Conservation (phyloP, 2,888 invertebrate genomes). For the Yponomeuta sedellus region DNA sequence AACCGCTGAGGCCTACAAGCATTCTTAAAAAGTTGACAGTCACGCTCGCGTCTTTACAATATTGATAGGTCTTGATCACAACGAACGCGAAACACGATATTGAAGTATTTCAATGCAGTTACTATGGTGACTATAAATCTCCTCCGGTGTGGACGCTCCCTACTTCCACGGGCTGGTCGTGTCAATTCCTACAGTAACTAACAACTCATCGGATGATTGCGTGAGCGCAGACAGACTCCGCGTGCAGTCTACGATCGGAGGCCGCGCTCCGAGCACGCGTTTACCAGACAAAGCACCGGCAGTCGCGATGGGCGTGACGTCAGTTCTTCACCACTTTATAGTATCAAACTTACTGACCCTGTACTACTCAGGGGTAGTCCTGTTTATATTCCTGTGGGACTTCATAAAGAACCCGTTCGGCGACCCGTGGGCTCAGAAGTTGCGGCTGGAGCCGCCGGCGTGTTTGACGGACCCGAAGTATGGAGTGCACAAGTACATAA, state of each 20-base stretch:
- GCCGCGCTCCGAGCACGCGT: not conserved
- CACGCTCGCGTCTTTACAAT: too few species aligned
- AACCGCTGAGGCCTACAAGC: not conserved
- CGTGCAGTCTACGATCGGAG: not conserved
- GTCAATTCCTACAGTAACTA: not conserved
- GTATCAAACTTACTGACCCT: constrained; percentile 40
- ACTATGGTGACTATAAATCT: too few species aligned
- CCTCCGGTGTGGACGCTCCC: too few species aligned
- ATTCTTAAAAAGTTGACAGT: too few species aligned
- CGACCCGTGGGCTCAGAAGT: constrained; percentile 47
- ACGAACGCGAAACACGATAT: not conserved
- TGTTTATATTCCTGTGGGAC: constrained; percentile 37
- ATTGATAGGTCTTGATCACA: not conserved
- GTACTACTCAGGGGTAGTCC: constrained; percentile 33
- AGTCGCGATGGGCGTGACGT: constrained; percentile 29
- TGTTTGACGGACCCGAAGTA: constrained; percentile 64
- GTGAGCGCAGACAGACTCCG: not conserved
- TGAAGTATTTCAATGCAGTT: not conserved
- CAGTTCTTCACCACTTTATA: constrained; percentile 34
- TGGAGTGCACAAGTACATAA: constrained; percentile 71
- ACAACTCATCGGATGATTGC: not conserved
- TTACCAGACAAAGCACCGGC: not conserved
- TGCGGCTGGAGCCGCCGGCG: constrained; percentile 63
- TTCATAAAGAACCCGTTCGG: constrained; percentile 48
- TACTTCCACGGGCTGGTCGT: not conserved